Base-by-base conservation (phyloP, 2,113 vertebrate genomes). In the Nothocercus julius region DNA sequence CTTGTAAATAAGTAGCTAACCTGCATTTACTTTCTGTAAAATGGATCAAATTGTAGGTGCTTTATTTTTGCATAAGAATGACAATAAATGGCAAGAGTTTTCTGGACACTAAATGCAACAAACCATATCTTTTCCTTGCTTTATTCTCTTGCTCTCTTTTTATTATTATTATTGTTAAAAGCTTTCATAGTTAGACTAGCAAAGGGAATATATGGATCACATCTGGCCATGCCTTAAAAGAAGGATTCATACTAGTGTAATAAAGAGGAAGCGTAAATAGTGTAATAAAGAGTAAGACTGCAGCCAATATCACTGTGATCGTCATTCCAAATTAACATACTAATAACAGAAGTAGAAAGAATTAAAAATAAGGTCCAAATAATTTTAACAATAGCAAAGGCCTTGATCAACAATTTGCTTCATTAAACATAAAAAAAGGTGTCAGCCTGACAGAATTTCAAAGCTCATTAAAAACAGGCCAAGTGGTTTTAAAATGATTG, bases 401-500 rank as follows among this genome's bases (percentile, higher is more conserved):
- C 63, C 22, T 91, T 93, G 92, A 96, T 96, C 84, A 96, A 95
- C 84, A 87, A 85, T 95, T 93, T 96, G 67, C 74, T 89, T 95
- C 87, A 93, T 95, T 96, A 96, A 94, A 92, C 78, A 87, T 63
- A 93, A 67, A 95, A 96, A 82, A 49, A 59, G 66, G 47, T 92
- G 89, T 93, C 95, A 95, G 82, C 36, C 94, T 93, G 94, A 92
- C 70, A 95, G 78, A 93, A 95, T 69, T 86, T 93, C 84, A 76
- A 79, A 91, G 54, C 81, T 96, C 92, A 96, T 96, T 95, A 93
- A 93, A 93, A 95, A 19, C 74, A 93, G 91, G 84, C 90, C 94
- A 95, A 97, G 91, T 95, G 91, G 70, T 95, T 95, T 94, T 82
- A 85, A 95, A 93, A 89, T 62, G 81, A 87, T 97, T 93, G 70